Conservation (phyloP, 2,888 invertebrate genomes). For the Eupithecia abbreviata region DNA sequence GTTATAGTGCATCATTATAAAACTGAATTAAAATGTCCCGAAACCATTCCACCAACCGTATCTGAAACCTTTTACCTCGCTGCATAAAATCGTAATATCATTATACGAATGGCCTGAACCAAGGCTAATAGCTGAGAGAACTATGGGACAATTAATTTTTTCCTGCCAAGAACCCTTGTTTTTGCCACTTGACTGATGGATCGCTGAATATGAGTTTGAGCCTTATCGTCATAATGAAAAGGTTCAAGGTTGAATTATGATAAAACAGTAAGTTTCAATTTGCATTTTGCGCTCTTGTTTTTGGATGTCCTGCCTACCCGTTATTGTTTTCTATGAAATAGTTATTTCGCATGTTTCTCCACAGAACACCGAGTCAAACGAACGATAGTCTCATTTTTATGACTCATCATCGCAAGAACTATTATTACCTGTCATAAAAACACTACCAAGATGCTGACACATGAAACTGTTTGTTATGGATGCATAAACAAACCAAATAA, state of each 20-base stretch:
- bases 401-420: neutral
- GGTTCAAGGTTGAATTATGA: neutral
- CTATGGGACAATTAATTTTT: conserved; percentile 45
- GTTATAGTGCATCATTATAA: neutral
- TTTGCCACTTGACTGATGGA: conserved; percentile 35
- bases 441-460: neutral
- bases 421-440: too few species aligned
- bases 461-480: neutral
- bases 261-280: neutral
- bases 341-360: neutral
- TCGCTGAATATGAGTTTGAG: conserved; percentile 17
- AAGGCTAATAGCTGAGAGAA: conserved; percentile 37
- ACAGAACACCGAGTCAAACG: neutral
- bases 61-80: conserved; percentile 24
- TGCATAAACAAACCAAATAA: neutral
- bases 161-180: conserved; percentile 35
- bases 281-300: neutral
- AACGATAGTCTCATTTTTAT: neutral
- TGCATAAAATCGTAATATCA: conserved; percentile 47
- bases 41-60: neutral
- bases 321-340: neutral
- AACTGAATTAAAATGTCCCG: neutral
- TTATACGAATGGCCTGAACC: conserved; percentile 44
- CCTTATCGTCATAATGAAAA: neutral
- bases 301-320: neutral